Evolutionary conservation across 2,113 vertebrate genomes (phyloP).

Genomic region (Cyphomyrus discorhynchus): DNA sequence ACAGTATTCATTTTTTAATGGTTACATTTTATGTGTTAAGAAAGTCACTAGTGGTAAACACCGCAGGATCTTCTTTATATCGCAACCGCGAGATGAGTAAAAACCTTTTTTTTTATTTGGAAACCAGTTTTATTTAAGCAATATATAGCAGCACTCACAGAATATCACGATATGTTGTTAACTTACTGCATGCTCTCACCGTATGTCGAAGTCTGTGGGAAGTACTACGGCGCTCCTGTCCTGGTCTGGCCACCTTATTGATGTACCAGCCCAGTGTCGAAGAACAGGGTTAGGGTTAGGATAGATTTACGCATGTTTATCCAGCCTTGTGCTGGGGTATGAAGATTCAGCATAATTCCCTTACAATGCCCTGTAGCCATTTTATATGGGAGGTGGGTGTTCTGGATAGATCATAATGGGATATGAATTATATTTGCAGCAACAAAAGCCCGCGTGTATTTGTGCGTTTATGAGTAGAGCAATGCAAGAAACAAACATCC

Average conservation of each 20-base stretch:
- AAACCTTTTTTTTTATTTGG: not conserved
- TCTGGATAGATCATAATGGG: not conserved
- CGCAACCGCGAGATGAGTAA: not conserved
- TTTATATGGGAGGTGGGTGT: not conserved
- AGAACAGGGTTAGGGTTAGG: not conserved
- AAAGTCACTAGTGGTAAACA: not conserved
- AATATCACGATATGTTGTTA: not conserved
- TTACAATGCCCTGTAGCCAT: not conserved
- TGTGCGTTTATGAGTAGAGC: not conserved
- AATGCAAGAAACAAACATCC: not conserved
- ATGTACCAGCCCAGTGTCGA: not conserved
- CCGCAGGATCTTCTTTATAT: not conserved
- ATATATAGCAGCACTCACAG: not conserved
- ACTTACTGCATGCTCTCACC: not conserved
- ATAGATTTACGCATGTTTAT: constrained; percentile 7
- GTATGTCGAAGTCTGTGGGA: not conserved
- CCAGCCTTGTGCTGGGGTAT: not conserved
- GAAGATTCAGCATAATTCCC: not conserved
- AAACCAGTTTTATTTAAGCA: not conserved
- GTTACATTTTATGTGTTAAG: not conserved
- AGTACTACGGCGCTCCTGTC: not conserved
- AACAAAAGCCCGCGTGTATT: not conserved
- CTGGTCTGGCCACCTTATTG: not conserved
- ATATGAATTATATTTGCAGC: not conserved
- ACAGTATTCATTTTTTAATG: not conserved